Conservation (phyloP, 2,797 vertebrate species). For the Acanthis flammea region DNA sequence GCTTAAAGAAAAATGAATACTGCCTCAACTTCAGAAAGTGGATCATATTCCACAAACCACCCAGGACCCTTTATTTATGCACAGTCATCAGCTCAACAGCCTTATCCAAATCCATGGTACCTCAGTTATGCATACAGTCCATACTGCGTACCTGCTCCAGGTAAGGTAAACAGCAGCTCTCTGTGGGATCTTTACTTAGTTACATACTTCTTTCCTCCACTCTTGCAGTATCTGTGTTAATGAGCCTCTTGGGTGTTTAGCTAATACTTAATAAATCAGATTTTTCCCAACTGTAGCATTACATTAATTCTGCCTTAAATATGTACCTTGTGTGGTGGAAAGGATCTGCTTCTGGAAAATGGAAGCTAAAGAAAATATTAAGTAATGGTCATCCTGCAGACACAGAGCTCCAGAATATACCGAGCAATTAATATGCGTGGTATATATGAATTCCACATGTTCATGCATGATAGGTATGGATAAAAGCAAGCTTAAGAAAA, state of each 20-base stretch:
- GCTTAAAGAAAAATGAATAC: slow-evolving; percentile 41
- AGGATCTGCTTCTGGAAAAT: not conserved
- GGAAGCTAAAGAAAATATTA: not conserved
- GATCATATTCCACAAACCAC: slow-evolving; percentile 48
- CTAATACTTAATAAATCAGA: not conserved
- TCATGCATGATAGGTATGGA: accelerated
- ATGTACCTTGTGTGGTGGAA: not conserved
- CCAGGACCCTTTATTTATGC: slow-evolving; percentile 63
- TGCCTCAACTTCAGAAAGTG: slow-evolving; percentile 41
- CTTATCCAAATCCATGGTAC: slow-evolving; percentile 58
- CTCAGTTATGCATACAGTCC: slow-evolving; percentile 46
- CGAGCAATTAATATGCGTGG: not conserved
- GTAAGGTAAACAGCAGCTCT: not conserved
- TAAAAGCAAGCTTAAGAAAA: not conserved
- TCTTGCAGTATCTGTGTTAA: not conserved
- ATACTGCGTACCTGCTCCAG: slow-evolving; percentile 44
- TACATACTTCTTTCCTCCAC: not conserved
- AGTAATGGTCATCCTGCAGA: not conserved
- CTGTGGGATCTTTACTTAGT: not conserved
- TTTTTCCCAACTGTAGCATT: not conserved
- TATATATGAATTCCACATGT: not conserved
- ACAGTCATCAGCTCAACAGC: slow-evolving; percentile 49
- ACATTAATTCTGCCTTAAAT: not conserved
- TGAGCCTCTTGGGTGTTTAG: not conserved
- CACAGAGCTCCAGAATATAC: not conserved